These are phyloP conservation scores for Xestia sexstrigata DNA, from an alignment of 2,888 invertebrate genomes.

Conservation along the genomic window DNA sequence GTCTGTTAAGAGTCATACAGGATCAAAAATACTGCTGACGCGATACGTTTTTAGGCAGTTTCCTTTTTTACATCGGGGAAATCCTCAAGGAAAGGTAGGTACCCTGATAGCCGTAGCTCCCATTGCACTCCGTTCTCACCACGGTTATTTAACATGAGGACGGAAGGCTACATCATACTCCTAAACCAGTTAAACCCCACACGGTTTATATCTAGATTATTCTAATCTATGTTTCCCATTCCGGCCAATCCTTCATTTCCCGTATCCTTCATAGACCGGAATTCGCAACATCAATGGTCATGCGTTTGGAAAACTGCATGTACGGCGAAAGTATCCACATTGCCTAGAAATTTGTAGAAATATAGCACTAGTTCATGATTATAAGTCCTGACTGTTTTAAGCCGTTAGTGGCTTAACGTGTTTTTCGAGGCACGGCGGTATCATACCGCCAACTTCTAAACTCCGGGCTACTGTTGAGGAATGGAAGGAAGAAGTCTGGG, in stretches of 20 bases:
- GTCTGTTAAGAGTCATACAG: not conserved
- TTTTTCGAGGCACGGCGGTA: not conserved
- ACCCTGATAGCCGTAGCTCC: not conserved
- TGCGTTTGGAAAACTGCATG: not conserved
- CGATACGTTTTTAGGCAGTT: not conserved
- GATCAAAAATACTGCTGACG: not conserved
- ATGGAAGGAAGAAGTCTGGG: not conserved
- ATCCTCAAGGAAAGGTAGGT: not conserved
- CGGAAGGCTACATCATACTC: not conserved
- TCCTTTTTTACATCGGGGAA: not conserved
- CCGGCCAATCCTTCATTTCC: not conserved
- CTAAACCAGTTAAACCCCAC: not conserved
- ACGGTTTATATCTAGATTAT: too few species aligned
- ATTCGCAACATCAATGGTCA: not conserved
- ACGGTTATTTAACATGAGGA: not conserved
- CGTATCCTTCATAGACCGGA: not conserved
- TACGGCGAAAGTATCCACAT: not conserved
- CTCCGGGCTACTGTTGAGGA: not conserved
- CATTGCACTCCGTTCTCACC: not conserved
- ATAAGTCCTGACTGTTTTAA: not conserved
- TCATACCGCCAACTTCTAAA: not conserved
- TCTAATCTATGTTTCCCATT: too few species aligned
- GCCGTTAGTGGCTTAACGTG: too few species aligned
- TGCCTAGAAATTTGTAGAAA: not conserved
- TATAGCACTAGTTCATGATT: not conserved